Base-by-base conservation (phyloP, 2,888 invertebrate genomes). In the Ophioninae sp. region DNA sequence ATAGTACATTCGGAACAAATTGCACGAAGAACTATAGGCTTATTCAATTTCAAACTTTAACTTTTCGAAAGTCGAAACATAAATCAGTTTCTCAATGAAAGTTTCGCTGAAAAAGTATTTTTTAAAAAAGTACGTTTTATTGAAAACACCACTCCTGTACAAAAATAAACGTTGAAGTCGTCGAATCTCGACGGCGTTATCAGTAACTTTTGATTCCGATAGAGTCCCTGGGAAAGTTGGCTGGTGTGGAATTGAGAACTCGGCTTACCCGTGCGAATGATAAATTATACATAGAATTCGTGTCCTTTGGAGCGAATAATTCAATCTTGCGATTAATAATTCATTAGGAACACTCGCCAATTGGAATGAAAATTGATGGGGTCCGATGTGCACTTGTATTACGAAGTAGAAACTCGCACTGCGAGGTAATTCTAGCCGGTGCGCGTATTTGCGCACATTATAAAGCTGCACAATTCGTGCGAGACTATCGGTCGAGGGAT, bases 11-110 rank as follows among this genome's bases (percentile, higher is more conserved):
- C 39, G 56, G 37, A 56, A 78, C 63, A 23, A 51, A 56, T 71
- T 63, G 56, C 78, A 78, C 7, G 69, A 71, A 71, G 78, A 71
- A 78, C 63, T 51, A 71, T 78, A 63, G 71, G 56, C 63, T 64
- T 39, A 20, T 20, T n/a, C 3, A 20, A 68, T 68, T 59, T 44
- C n/a, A 20, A 5, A 7, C 17, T 7, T 23, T 6, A 5, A 44
- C 44, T 41, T 17, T 61, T 61, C 10, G n/a, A 68, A 23, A 22
- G 6, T 22, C 22, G 59, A 13, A 22, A 39, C 20, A 5, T 44
- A 75, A 68, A 58, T 41, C 41, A 39, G 30, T 68, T 76, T 68
- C 76, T 76, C 73, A 63, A 9, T 63, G 73, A 1, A 74, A 74
- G 51, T 44, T 30, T 51, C 63, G 63, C 44, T 30, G 59, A n/a